Conservation (phyloP, 2,888 invertebrate species). For the Oxytorus armatus region DNA sequence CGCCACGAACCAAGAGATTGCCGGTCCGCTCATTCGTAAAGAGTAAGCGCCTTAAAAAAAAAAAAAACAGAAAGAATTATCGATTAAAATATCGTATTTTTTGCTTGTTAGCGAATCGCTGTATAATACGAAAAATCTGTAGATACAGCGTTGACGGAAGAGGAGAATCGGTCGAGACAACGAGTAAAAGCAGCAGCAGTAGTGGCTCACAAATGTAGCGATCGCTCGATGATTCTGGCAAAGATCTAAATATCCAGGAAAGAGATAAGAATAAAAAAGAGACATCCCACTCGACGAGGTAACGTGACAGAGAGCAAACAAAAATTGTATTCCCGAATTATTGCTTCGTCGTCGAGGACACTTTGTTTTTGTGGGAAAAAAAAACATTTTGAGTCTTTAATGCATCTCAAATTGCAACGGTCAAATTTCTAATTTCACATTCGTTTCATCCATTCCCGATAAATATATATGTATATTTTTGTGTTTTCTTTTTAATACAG, state of each 20-base stretch:
- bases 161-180: conserved; percentile 73
- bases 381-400: too few relatives aligned
- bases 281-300: conserved; percentile 74
- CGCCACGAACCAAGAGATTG: conserved; percentile 68
- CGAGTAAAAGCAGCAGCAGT: conserved; percentile 74
- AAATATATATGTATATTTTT: too few relatives aligned
- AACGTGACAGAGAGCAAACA: conserved; percentile 24
- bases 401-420: too few relatives aligned
- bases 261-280: conserved; percentile 72
- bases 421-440: too few relatives aligned
- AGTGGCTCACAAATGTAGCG: conserved; percentile 77
- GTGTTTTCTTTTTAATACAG: too few relatives aligned
- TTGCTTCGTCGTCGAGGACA: too few relatives aligned
- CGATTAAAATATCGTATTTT: background rate
- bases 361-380: too few relatives aligned
- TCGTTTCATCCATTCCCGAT: too few relatives aligned
- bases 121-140: background rate
- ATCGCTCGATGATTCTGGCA: conserved; percentile 72
- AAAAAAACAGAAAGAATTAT: background rate
- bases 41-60: conserved; percentile 50
- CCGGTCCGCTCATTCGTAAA: conserved; percentile 69
- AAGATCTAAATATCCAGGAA: conserved; percentile 70
- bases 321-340: too few relatives aligned
- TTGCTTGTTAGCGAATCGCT: background rate
- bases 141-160: conserved; percentile 74